Conservation (phyloP, 2,888 invertebrate genomes). For the Drosophila prostipennis region DNA sequence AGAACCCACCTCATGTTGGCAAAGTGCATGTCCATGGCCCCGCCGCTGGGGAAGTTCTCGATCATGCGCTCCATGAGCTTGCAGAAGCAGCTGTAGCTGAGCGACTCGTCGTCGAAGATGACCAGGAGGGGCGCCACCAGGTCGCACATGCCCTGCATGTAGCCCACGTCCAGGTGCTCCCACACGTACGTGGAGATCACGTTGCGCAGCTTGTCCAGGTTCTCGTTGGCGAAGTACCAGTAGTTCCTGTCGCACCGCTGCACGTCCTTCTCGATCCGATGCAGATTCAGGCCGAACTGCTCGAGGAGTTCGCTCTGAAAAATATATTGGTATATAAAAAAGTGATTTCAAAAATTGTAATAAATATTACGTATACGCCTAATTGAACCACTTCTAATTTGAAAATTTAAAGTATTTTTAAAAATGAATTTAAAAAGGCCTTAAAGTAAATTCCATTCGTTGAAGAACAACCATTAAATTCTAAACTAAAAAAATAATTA, state of each 20-base stretch:
- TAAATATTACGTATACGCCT: too few relatives aligned
- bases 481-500: too few relatives aligned
- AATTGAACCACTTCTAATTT: too few relatives aligned
- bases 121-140: constrained; percentile 96
- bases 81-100: constrained; percentile 96
- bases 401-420: too few relatives aligned
- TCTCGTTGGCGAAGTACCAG: constrained; percentile 94
- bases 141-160: constrained; percentile 99
- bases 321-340: too few relatives aligned
- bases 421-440: too few relatives aligned
- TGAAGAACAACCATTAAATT: too few relatives aligned
- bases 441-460: too few relatives aligned
- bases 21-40: constrained; percentile 98
- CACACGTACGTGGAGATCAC: constrained; percentile 99
- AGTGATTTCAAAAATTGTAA: too few relatives aligned
- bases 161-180: constrained; percentile 96
- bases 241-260: constrained; percentile 97
- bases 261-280: constrained; percentile 98
- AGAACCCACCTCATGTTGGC: constrained; percentile 92
- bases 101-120: constrained; percentile 95
- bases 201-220: constrained; percentile 95
- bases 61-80: constrained; percentile 95
- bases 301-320: constrained; percentile 92
- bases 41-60: constrained; percentile 95
- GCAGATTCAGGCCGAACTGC: constrained; percentile 93